A percentile compares a stretch with the other conserved stretches of the same genome.
These are phyloP conservation scores for Coelopa pilipes DNA, from an alignment of 2,888 invertebrate species.

Conservation along the genomic window DNA sequence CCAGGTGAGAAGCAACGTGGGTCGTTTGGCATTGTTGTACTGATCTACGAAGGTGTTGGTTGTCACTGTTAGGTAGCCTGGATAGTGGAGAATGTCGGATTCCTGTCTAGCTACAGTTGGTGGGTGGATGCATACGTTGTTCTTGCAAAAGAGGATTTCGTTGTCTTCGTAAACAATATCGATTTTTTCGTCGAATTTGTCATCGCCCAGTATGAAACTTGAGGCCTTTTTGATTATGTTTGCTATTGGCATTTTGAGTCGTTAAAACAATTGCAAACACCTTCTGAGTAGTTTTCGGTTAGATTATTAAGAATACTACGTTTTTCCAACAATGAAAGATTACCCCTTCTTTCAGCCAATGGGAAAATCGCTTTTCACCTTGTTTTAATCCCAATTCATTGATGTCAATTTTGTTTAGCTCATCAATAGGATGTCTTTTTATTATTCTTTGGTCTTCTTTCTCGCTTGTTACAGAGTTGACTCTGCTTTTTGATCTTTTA, in stretches of 20 bases:
- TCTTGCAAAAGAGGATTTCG: constrained; percentile 90
- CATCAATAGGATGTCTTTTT: neutral
- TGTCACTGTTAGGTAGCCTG: constrained; percentile 89
- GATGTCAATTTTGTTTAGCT: neutral
- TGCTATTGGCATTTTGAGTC: constrained; percentile 75
- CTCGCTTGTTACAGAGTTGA: neutral
- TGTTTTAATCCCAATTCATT: neutral
- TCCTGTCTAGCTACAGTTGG: constrained; percentile 85
- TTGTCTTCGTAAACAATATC: constrained; percentile 80
- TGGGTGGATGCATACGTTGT: constrained; percentile 97
- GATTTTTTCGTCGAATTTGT: constrained; percentile 72
- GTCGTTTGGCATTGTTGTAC: constrained; percentile 79
- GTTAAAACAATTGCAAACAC: too few relatives aligned
- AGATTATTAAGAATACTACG: neutral
- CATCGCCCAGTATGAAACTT: constrained; percentile 80
- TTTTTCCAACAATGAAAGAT: neutral
- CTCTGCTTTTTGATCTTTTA: neutral
- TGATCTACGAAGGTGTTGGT: constrained; percentile 83
- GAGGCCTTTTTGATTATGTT: constrained; percentile 83
- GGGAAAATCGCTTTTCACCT: neutral
- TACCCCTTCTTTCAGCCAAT: neutral
- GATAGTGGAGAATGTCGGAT: constrained; percentile 87
- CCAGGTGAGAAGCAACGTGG: constrained; percentile 92
- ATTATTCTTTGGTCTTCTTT: too few relatives aligned
- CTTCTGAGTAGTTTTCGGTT: neutral